phyloP scores from a whole-genome alignment of 2,797 vertebrate genomes.

The Rhinichthys osculus region DNA sequence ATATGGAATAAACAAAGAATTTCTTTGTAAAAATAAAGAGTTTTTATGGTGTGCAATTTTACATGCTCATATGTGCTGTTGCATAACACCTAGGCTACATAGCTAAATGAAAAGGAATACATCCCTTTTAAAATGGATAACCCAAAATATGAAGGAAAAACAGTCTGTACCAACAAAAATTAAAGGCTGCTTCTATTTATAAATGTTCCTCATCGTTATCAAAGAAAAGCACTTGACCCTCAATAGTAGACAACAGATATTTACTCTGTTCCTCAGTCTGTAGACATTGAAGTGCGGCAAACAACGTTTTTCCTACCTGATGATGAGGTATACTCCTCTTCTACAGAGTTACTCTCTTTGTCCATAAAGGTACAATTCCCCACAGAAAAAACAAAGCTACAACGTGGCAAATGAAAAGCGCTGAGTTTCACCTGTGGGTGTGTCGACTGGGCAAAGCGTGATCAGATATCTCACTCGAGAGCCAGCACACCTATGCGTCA shows the following conservation, averaged over 20 bases:
- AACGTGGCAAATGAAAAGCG: slow-evolving; percentile 15
- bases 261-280: not conserved
- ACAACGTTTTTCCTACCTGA: slow-evolving; percentile 36
- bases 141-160: not conserved
- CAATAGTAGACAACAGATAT: not conserved
- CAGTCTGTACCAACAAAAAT: not conserved
- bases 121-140: not conserved
- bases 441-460: slow-evolving; percentile 44
- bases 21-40: not conserved
- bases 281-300: not conserved
- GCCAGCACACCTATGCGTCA: slow-evolving; percentile 40
- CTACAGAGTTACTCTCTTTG: slow-evolving; percentile 21
- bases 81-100: not conserved
- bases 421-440: slow-evolving; percentile 47
- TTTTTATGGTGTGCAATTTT: not conserved
- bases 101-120: not conserved
- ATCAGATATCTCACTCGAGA: slow-evolving; percentile 49
- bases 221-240: not conserved
- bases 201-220: not conserved
- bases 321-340: slow-evolving; percentile 30
- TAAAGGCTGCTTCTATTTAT: not conserved
- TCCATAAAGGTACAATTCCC: slow-evolving; percentile 42
- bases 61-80: not conserved
- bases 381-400: slow-evolving; percentile 12
- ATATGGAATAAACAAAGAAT: not conserved